Conservation (phyloP, 1,140 invertebrate species). For the Heterodera carotae region DNA sequence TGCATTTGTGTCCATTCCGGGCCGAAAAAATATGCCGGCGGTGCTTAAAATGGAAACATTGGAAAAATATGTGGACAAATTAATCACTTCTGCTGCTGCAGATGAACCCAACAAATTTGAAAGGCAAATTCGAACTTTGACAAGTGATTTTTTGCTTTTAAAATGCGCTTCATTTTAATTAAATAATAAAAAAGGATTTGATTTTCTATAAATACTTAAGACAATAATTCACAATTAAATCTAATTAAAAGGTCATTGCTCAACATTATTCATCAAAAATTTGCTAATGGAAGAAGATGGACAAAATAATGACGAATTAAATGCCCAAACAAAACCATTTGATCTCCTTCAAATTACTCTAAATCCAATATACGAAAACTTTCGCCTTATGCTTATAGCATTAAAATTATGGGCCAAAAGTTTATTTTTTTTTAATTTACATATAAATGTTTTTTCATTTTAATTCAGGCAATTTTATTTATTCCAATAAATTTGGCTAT, state of each 20-base stretch:
- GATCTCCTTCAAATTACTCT: too few species aligned
- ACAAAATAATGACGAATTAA: neutral
- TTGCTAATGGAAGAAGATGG: neutral
- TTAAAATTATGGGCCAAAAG: slow-evolving; percentile 26
- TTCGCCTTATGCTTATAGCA: neutral
- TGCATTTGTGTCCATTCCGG: neutral
- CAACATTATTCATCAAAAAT: neutral
- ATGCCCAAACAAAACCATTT: neutral
- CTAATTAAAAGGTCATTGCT: neutral
- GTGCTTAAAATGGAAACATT: neutral
- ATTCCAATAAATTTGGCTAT: slow-evolving; percentile 73
- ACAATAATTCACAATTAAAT: too few species aligned
- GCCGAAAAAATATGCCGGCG: neutral
- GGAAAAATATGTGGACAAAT: neutral
- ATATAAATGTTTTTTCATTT: too few species aligned
- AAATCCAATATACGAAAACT: neutral
- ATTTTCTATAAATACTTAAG: too few species aligned
- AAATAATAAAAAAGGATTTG: neutral
- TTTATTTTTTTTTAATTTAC: slow-evolving; percentile 49
- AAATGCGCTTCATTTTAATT: too few species aligned
- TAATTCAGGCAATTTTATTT: slow-evolving; percentile 74
- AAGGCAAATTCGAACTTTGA: neutral
- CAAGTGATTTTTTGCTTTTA: neutral
- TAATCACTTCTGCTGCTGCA: too few species aligned
- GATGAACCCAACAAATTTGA: neutral